phyloP scores from a whole-genome alignment of 2,113 vertebrate species.

The Laticauda laticaudata region DNA sequence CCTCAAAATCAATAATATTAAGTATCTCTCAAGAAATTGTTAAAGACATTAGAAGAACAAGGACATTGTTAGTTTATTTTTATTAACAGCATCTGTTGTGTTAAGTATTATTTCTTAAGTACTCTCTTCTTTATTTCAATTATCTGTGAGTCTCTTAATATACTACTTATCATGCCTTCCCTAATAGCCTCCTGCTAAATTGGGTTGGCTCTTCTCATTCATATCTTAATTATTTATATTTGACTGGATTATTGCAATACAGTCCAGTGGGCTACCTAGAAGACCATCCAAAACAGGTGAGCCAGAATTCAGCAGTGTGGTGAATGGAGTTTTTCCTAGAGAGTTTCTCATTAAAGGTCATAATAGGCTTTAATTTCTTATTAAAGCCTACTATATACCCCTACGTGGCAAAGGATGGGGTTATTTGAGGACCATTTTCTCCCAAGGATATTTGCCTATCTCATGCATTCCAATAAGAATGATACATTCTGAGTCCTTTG shows the following conservation, averaged over 20 bases:
- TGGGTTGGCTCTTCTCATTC: background rate
- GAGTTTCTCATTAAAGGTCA: background rate
- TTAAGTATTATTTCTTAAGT: background rate
- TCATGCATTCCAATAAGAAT: background rate
- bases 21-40: background rate
- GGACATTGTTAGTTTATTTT: background rate
- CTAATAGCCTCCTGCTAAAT: background rate
- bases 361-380: background rate
- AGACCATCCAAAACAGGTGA: background rate
- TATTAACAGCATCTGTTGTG: background rate
- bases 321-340: background rate
- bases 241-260: background rate
- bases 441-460: background rate
- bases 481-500: background rate
- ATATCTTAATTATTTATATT: background rate
- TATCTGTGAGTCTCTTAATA: background rate
- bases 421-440: background rate
- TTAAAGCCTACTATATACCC: too few species aligned
- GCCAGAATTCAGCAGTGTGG: background rate
- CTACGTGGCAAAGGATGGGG: background rate
- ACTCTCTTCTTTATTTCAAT: background rate
- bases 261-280: background rate
- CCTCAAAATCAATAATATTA: background rate
- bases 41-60: background rate
- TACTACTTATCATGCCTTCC: background rate